A percentile compares a stretch with the other conserved stretches of the same genome.
phyloP scores from a whole-genome alignment of 2,797 vertebrate species.

The Luscinia megarhynchos region DNA sequence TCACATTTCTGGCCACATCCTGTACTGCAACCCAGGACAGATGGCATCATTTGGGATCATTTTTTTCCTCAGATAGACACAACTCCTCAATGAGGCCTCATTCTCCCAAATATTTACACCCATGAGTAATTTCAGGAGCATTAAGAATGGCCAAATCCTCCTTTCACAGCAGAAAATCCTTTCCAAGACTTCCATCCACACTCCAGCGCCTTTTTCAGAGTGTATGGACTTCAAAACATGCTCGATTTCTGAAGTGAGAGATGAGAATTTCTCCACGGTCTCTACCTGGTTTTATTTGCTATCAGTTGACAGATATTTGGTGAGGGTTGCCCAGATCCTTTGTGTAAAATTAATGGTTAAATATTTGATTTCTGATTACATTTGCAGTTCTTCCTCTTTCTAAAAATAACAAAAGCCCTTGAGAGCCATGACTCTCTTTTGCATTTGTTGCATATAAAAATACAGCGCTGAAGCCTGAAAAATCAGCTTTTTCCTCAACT shows the following conservation, averaged over 20 bases:
- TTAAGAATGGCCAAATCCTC: background rate
- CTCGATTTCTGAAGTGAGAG: background rate
- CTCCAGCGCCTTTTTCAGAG: background rate
- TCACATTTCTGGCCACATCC: too few relatives aligned
- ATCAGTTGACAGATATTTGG: background rate
- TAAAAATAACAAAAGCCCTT: slow-evolving; percentile 1
- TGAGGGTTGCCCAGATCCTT: background rate
- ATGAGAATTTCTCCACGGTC: background rate
- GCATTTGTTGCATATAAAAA: slow-evolving; percentile 25
- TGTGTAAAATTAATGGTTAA: background rate
- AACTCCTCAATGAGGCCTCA: background rate
- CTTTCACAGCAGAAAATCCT: background rate
- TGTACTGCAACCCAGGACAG: too few relatives aligned
- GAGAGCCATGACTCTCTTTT: background rate
- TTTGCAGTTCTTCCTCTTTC: slow-evolving; percentile 14
- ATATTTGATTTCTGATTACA: slow-evolving; percentile 16
- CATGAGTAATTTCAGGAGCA: slow-evolving; percentile 12
- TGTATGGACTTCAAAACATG: background rate
- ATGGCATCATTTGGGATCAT: background rate
- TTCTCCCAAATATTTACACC: slow-evolving; percentile 13
- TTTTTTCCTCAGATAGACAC: background rate
- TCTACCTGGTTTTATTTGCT: background rate
- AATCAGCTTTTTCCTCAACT: slow-evolving; percentile 33
- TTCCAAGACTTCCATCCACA: background rate
- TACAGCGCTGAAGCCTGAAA: background rate